Base-by-base conservation (phyloP, 2,888 invertebrate species). In the Lepidocyrtoides sp. region DNA sequence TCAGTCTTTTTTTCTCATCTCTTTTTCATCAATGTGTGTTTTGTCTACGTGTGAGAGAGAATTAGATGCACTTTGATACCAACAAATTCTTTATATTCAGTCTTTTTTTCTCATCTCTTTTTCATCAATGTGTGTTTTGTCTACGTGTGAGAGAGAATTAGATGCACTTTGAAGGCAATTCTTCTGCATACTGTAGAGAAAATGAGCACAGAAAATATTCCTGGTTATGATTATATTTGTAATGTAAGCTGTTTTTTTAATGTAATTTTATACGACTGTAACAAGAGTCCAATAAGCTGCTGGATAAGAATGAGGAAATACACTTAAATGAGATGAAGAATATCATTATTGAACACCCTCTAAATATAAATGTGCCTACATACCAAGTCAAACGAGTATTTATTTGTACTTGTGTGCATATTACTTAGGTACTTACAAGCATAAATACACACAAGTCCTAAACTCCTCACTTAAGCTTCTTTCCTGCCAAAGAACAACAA, bases 251-350 rank as follows among this genome's bases (percentile, higher is more conserved):
- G 51, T 26, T 79, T 79, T 51, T 51, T 48, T 3, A 17, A 54
- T 79, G 54, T 79, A 79, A 32, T 51, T 8, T 51, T 54, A 54
- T 54, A 26, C 54, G 23, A 44, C 12, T 44, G 44, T 82, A 82
- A 63, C 82, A 36, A 82, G 79, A 63, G 44, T 87, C 60, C 63
- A 79, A 77, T 77, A 57, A 60, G n/a, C n/a, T n/a, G 57, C 60
- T 60, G 75, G 48, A 69, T 63, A 82, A 63, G 82, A 54, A 84
- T 41, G 69, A 84, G 69, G 14, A 29, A 84, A 72, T 17, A 72
- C 8, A 32, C 72, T 54, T 79, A 79, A 79, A 79, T 79, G 79
- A 79, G 79, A 79, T 51, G 79, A 54, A 79, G 79, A 17, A 54
- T 79, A 79, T 79, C 41, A 79, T 79, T 79, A 79, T 79, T 79